Evolutionary conservation across 1,140 invertebrate species (phyloP), one percentile per base, ranked within the genome.

Genomic region (Drosophila tristis): DNA sequence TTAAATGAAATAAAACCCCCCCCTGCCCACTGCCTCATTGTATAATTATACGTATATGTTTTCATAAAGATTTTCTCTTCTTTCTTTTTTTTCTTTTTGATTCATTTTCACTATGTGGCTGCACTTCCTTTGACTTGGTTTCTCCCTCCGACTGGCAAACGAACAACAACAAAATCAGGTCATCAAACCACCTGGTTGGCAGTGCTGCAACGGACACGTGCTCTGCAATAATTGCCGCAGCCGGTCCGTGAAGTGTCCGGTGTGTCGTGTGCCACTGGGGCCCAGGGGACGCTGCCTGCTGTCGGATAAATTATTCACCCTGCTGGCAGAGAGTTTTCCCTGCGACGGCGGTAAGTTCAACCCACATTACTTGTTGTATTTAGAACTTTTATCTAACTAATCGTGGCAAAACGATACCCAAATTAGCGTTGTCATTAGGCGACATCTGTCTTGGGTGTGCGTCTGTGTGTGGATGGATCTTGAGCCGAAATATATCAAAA

Each of bases 131-230:
- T 35, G n/a, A 54, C 15, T 39, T 13, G 20, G 31, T 35, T 9
- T 25, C 6, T 31, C 31, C 13, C 0, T 1, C 9, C 13, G 5
- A 4, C n/a, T 42, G 29, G 16, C 25, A 25, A 25, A 25, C 23
- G 3, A 25, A 25, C 23, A 25, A 25, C 35, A 35, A 58, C 16
- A 35, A 71, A 75, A 85, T 60, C 74, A 92, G 91, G 90, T 92
- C 58, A 89, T 92, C 58, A 85, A 92, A 48, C 92, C 93, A 60
- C 93, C 93, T 50, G 91, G 92, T 54, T 92, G 91, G 79, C 93
- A 93, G 64, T 93, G 93, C 78, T 92, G 90, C 80, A 93, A 93
- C 58, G 93, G 92, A 68, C 92, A 93, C 74, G 84, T 93, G 25
- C 81, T 93, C 11, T 93, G 92, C 54, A 91, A 91, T 70, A 90